Conservation (phyloP, 2,113 vertebrate genomes). For the Raja brachyura region DNA sequence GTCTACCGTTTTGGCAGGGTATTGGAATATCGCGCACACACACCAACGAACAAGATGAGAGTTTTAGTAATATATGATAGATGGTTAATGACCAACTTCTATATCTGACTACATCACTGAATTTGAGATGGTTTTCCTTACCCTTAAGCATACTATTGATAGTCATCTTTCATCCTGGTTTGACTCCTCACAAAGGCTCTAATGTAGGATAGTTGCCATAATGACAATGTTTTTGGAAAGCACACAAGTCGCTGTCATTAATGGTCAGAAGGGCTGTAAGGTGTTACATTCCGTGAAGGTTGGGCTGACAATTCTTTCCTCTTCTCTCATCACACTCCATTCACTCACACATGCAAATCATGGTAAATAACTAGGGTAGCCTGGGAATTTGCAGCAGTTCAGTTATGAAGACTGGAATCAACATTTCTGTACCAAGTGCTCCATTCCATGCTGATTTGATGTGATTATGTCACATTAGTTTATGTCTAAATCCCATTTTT, state of each 20-base stretch:
- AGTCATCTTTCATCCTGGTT: not conserved
- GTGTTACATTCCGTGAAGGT: not conserved
- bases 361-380: not conserved
- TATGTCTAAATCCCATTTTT: not conserved
- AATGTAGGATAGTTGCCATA: too few relatives aligned
- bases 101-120: not conserved
- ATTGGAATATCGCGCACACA: too few relatives aligned
- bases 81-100: not conserved
- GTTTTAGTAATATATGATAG: too few relatives aligned
- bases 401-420: not conserved
- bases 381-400: slow-evolving; percentile 15
- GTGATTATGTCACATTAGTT: not conserved
- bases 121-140: not conserved
- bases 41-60: too few relatives aligned
- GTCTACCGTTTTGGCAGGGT: too few relatives aligned
- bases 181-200: not conserved
- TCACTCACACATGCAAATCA: not conserved
- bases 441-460: not conserved
- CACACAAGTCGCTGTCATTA: not conserved
- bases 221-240: not conserved
- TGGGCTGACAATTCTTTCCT: not conserved
- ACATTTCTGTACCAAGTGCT: not conserved
- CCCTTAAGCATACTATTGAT: not conserved
- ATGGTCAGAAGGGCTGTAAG: not conserved
- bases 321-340: not conserved